Evolutionary conservation across 92 coral and sea anemone species (phyloP).

Genomic region (Parazoanthus swiftii): DNA sequence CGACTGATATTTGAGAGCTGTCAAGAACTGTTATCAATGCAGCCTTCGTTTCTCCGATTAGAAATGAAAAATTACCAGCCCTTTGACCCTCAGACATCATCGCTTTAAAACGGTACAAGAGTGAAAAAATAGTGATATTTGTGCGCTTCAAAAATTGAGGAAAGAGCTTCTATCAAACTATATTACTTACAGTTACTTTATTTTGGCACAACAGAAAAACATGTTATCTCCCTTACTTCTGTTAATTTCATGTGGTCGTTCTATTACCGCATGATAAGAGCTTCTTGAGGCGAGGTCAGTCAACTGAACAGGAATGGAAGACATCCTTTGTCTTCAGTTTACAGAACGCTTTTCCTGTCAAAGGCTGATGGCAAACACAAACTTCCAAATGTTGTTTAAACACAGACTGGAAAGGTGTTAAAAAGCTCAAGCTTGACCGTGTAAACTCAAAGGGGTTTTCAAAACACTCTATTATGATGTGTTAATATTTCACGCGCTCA

Average conservation of each 20-base stretch:
- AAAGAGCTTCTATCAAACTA: not conserved
- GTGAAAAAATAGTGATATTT: not conserved
- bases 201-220: not conserved
- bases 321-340: slow-evolving; percentile 26
- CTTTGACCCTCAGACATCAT: slow-evolving; percentile 36
- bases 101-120: slow-evolving; percentile 45
- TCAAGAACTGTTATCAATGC: slow-evolving; percentile 32
- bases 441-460: slow-evolving; percentile 43
- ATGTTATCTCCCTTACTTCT: not conserved
- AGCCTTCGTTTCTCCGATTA: slow-evolving; percentile 42
- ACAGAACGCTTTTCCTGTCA: slow-evolving; percentile 12
- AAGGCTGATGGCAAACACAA: slow-evolving; percentile 19
- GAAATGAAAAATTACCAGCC: slow-evolving; percentile 36
- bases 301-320: slow-evolving; percentile 3
- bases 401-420: slow-evolving; percentile 37
- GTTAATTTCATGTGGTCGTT: not conserved
- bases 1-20: slow-evolving; percentile 34
- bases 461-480: slow-evolving; percentile 36
- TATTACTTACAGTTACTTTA: too few relatives aligned
- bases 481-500: slow-evolving; percentile 25
- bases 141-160: not conserved
- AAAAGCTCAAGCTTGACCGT: slow-evolving; percentile 11
- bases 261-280: slow-evolving; percentile 13
- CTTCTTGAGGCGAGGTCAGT: not conserved
- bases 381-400: slow-evolving; percentile 32